Percentiles rank a stretch among this genome's conserved stretches.
Conservation (phyloP, 2,113 vertebrate species). For the human region DNA sequence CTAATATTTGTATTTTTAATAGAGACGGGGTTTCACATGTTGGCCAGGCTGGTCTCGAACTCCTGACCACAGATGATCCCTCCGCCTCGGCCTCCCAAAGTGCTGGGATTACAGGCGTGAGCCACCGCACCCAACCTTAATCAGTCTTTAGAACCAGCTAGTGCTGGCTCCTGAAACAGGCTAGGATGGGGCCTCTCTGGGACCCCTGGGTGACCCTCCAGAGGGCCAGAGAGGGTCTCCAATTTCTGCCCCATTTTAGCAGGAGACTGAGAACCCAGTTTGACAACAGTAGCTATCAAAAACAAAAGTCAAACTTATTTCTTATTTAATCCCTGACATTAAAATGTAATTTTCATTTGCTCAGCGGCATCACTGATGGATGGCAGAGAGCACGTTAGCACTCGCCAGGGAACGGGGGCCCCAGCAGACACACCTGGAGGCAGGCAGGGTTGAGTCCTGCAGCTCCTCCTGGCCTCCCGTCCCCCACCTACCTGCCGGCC, state of each 20-base stretch:
- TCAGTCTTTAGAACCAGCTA: neutral
- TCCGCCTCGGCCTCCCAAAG: too few species aligned
- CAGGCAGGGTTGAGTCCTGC: neutral
- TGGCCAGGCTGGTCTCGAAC: too few species aligned
- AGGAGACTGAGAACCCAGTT: neutral
- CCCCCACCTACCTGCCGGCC: neutral
- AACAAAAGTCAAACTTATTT: conserved; percentile 67
- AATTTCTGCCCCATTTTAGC: neutral
- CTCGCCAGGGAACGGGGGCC: neutral
- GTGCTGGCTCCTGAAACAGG: neutral
- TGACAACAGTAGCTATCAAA: neutral
- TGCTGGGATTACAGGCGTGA: too few species aligned
- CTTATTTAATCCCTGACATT: conserved; percentile 78
- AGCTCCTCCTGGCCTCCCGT: neutral
- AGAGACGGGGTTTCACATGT: too few species aligned
- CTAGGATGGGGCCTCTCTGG: neutral
- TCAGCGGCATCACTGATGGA: conserved; percentile 78
- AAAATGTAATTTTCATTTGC: conserved; percentile 82
- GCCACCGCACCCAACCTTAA: too few species aligned
- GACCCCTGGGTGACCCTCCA: neutral
- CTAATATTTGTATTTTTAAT: too few species aligned
- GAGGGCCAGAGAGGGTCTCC: neutral
- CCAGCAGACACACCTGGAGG: neutral
- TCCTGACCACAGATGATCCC: too few species aligned
- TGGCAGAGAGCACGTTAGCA: neutral